phyloP scores from a whole-genome alignment of 2,888 invertebrate genomes.

The Cylloceria caligata region DNA sequence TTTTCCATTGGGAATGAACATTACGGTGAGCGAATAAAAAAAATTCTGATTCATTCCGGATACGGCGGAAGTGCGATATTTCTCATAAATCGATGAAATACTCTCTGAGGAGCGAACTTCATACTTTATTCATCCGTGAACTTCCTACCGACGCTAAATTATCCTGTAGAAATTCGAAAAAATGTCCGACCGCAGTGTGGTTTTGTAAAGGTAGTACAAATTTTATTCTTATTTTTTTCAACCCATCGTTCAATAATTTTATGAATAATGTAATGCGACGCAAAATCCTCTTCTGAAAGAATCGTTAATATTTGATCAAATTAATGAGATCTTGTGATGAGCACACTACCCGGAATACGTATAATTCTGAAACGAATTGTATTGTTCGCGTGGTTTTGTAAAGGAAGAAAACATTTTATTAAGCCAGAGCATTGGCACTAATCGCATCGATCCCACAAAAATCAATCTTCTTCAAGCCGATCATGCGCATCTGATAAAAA shows the following conservation, averaged over 20 bases:
- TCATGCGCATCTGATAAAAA: background rate
- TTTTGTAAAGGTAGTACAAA: constrained; percentile 21
- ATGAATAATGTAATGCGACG: constrained; percentile 33
- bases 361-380: background rate
- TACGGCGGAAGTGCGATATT: constrained; percentile 49
- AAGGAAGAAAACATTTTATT: background rate
- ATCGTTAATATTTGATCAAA: constrained; percentile 23
- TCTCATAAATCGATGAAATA: constrained; percentile 56
- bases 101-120: constrained; percentile 25
- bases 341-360: background rate
- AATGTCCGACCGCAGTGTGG: constrained; percentile 8
- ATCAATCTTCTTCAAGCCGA: background rate
- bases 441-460: background rate
- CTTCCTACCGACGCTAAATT: constrained; percentile 29
- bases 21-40: constrained; percentile 13
- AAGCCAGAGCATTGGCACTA: background rate
- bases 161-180: constrained; percentile 21
- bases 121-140: constrained; percentile 54
- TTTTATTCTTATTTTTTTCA: constrained; percentile 39
- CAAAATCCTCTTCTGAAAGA: background rate
- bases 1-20: background rate
- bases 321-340: background rate
- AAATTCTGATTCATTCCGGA: constrained; percentile 46
- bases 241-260: constrained; percentile 32
- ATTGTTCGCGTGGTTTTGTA: background rate